Conservation (phyloP, 2,113 vertebrate genomes). For the Pithys albifrons region DNA sequence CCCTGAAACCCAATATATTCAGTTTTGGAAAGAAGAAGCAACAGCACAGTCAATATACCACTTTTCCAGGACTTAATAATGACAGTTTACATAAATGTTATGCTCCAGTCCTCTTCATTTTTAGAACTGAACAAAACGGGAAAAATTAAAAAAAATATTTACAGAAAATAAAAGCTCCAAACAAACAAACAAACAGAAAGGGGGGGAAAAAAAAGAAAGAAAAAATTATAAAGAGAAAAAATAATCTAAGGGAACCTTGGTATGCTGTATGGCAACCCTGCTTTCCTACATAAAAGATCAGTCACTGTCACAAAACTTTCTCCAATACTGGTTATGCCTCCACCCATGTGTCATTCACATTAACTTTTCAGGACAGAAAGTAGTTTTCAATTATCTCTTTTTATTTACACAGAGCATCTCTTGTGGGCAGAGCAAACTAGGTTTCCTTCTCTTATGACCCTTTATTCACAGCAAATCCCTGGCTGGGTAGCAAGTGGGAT, state of each 20-base stretch:
- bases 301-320: slow-evolving; percentile 33
- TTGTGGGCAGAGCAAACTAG: slow-evolving; percentile 35
- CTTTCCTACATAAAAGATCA: not conserved
- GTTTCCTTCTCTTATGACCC: slow-evolving; percentile 27
- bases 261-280: not conserved
- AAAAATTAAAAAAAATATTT: not conserved
- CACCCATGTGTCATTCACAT: not conserved
- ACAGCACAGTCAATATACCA: not conserved
- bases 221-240: not conserved
- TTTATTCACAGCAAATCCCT: slow-evolving; percentile 34
- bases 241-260: not conserved
- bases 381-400: slow-evolving; percentile 52
- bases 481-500: not conserved
- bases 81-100: not conserved
- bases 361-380: slow-evolving; percentile 39
- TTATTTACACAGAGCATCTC: slow-evolving; percentile 49
- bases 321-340: not conserved
- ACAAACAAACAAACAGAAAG: not conserved
- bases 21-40: not conserved
- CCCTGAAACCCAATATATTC: not conserved
- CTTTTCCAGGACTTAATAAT: not conserved
- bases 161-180: no score
- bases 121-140: not conserved
- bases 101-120: not conserved
- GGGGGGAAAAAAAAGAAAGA: not conserved